Base-by-base conservation (phyloP, 2,888 invertebrate species). In the Oscheius sp. region DNA sequence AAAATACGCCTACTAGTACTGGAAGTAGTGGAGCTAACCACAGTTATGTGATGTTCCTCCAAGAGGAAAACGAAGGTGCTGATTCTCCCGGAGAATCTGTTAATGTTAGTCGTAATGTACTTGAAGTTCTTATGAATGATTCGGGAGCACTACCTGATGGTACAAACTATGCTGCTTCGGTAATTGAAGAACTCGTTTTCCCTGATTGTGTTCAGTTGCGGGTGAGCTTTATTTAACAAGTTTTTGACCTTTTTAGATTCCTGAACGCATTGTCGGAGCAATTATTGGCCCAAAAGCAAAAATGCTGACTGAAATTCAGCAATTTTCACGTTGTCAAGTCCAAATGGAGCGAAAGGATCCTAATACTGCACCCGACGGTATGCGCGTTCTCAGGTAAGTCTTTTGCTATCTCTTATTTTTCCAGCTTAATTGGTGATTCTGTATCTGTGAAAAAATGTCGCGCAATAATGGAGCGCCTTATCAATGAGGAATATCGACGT, bases 211-310 rank as follows among this genome's bases (percentile, higher is more conserved):
- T 57, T 1, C 10, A 57, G 23, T 25, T 57, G 3, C 34, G 39
- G 57, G 57, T 57, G n/a, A 20, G 20, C 20, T 50, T 20, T 4
- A 3, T 50, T 4, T 50, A 3, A 20, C 3, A 3, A 17, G 8
- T 31, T 20, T 33, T n/a, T 17, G 5, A 55, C 1, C 34, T 55
- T 2, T 57, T 37, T 27, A 57, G 57, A 57, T 57, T 12, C 57
- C 57, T 10, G 57, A 57, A 20, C 57, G 57, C 10, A 57, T 57
- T 37, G 57, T 57, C 25, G 57, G 57, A 15, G 57, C 57, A 12
- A 39, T 57, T 23, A 57, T 57, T 37, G 57, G 57, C 4, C 57
- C 57, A 37, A 57, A 57, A 15, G 57, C 57, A 20, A 57, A 34
- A 20, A 57, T 37, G 34, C 37, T 57, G 12, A 57, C 57, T 5